These are phyloP conservation scores for Perdix hodgsoniae DNA, from an alignment of 2,797 vertebrate species.

Conservation along the genomic window DNA sequence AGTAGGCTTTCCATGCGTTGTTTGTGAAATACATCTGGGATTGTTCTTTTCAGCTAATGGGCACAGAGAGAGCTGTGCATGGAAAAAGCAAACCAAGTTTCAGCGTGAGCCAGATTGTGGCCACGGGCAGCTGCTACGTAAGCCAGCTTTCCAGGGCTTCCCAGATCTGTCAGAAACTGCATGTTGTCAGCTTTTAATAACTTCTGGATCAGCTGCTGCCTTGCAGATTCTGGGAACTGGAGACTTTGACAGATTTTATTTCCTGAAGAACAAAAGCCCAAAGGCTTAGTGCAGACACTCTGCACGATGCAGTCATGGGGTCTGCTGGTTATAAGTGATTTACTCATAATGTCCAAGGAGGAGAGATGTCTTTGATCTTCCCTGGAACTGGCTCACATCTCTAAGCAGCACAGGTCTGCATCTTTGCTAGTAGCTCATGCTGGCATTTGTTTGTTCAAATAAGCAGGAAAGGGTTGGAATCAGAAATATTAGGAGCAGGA, in stretches of 20 bases:
- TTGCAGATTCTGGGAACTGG: neutral
- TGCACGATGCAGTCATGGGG: neutral
- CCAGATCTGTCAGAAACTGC: neutral
- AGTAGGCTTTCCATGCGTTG: neutral
- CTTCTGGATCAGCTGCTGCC: neutral
- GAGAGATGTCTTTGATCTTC: neutral
- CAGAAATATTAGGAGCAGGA: neutral
- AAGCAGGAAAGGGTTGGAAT: neutral
- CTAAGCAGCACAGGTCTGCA: neutral
- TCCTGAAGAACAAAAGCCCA: no score
- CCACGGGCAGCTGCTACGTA: neutral
- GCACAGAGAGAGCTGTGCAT: neutral
- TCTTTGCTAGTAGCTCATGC: neutral
- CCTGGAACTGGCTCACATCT: neutral
- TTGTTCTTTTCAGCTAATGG: neutral
- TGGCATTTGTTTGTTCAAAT: neutral
- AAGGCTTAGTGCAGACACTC: neutral
- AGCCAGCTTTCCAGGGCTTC: neutral
- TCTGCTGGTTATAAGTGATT: neutral
- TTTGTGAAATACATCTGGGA: neutral
- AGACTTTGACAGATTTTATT: neutral
- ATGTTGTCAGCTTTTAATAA: neutral
- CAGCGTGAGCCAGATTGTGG: neutral
- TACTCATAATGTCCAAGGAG: neutral
- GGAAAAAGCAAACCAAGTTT: neutral